Percentiles rank a stretch among this genome's conserved stretches.
These are phyloP conservation scores for Dendrocopos noguchii DNA, from an alignment of 2,113 vertebrate genomes.

Conservation along the genomic window DNA sequence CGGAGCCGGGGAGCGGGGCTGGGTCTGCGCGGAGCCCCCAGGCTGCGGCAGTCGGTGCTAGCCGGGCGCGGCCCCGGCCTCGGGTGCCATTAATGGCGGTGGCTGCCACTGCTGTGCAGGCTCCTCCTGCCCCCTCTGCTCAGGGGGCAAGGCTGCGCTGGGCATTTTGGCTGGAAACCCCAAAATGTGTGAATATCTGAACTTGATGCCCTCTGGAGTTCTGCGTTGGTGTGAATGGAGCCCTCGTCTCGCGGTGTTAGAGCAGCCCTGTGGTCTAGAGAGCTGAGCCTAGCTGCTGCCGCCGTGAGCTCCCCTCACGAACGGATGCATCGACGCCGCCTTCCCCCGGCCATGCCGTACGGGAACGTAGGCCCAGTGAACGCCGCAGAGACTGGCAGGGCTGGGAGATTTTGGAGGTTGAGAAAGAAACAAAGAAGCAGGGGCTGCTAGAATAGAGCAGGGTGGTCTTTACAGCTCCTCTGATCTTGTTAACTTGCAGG, in stretches of 20 bases:
- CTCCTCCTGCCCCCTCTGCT: background rate
- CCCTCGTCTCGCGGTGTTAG: background rate
- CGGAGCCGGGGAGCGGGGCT: background rate
- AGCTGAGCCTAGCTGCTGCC: background rate
- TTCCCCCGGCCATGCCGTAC: background rate
- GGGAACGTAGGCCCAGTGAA: background rate
- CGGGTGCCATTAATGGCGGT: background rate
- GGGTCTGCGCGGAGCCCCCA: background rate
- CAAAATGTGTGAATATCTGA: background rate
- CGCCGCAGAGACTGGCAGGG: background rate
- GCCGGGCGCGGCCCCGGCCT: background rate
- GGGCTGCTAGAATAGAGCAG: background rate
- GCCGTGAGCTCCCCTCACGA: background rate
- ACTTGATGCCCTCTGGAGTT: background rate
- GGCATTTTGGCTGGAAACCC: background rate
- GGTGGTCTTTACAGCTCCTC: background rate
- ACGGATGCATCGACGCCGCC: background rate
- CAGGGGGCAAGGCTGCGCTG: background rate
- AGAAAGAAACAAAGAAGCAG: background rate
- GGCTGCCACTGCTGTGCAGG: background rate
- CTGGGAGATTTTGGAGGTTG: background rate
- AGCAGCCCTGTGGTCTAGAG: rapidly evolving
- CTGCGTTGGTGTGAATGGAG: background rate
- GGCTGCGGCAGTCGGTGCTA: background rate
- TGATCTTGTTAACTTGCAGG: background rate